These are phyloP conservation scores for Rutpela maculata DNA, from an alignment of 2,888 invertebrate genomes.

Conservation along the genomic window DNA sequence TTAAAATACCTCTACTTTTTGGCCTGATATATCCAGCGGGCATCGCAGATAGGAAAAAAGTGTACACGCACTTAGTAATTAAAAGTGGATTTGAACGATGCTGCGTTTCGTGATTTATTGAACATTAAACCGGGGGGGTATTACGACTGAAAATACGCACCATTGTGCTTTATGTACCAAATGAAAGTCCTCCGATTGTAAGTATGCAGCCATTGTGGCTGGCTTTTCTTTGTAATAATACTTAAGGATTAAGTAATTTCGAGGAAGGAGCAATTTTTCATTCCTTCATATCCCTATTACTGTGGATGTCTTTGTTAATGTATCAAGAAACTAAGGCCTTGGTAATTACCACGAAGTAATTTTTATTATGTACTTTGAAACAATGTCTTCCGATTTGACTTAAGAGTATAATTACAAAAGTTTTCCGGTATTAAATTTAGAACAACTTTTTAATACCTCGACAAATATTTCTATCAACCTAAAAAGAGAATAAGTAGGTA, in stretches of 20 bases:
- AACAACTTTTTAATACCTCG: slow-evolving; percentile 4
- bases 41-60: not conserved
- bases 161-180: slow-evolving; percentile 37
- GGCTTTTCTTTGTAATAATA: slow-evolving; percentile 42
- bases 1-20: not conserved
- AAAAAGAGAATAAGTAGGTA: not conserved
- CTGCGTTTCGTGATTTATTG: slow-evolving; percentile 26
- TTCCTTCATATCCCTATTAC: slow-evolving; percentile 47
- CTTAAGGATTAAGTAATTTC: slow-evolving; percentile 46
- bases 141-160: slow-evolving; percentile 26
- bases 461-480: slow-evolving; percentile 16
- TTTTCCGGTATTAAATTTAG: slow-evolving; percentile 17
- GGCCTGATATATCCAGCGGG: not conserved
- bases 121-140: not conserved
- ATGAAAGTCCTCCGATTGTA: slow-evolving; percentile 45
- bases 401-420: slow-evolving; percentile 40
- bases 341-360: slow-evolving; percentile 45
- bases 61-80: slow-evolving; percentile 1
- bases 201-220: slow-evolving; percentile 41
- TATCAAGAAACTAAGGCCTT: slow-evolving; percentile 25
- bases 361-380: slow-evolving; percentile 45
- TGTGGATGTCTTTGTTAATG: slow-evolving; percentile 38
- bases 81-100: not conserved
- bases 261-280: slow-evolving; percentile 49
- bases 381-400: slow-evolving; percentile 39